phyloP scores from a whole-genome alignment of 2,113 vertebrate genomes.

The Pimephales promelas region DNA sequence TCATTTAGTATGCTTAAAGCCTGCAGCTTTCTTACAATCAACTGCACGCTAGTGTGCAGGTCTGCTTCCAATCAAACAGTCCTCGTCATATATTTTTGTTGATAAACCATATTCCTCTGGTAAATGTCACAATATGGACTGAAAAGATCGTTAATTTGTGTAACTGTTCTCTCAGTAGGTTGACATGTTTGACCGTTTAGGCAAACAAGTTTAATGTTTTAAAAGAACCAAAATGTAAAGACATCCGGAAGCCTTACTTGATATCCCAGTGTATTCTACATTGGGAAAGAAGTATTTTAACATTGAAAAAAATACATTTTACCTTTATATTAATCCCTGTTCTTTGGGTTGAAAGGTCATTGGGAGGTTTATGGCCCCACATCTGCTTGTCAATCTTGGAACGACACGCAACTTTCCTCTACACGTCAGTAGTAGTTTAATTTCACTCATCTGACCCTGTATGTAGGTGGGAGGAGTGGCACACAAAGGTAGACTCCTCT shows the following conservation, averaged over 20 bases:
- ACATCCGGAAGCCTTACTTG: not conserved
- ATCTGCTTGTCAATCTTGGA: not conserved
- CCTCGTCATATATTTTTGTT: too few relatives aligned
- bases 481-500: slow-evolving; percentile 15
- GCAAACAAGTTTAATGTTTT: too few relatives aligned
- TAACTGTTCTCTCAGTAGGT: too few relatives aligned
- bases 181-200: too few relatives aligned
- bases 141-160: too few relatives aligned
- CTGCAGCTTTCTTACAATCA: not conserved
- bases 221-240: not conserved
- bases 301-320: not conserved
- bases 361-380: not conserved
- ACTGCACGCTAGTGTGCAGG: not conserved
- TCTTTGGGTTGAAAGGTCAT: not conserved
- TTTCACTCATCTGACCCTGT: not conserved
- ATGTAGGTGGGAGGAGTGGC: slow-evolving; percentile 8
- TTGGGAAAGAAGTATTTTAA: not conserved
- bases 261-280: not conserved
- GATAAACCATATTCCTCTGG: too few relatives aligned
- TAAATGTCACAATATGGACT: too few relatives aligned
- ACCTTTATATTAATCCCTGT: not conserved
- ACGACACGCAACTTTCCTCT: not conserved
- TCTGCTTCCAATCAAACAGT: not conserved
- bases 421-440: not conserved
- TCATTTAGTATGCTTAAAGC: not conserved